These are phyloP conservation scores for Leucophora obtusa DNA, from an alignment of 2,888 invertebrate species.

Conservation along the genomic window DNA sequence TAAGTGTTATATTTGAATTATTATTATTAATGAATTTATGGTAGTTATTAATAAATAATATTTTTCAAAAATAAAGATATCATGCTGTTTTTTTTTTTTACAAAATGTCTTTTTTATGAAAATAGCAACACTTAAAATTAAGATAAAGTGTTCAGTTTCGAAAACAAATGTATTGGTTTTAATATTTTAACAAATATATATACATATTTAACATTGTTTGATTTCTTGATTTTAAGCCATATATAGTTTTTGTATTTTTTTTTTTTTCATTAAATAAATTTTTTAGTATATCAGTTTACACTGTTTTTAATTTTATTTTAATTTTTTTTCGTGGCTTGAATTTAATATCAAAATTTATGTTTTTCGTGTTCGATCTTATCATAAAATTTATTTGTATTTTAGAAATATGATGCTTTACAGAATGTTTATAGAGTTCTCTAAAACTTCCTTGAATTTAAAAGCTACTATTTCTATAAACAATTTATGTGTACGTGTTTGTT, in stretches of 20 bases:
- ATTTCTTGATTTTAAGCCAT: too few relatives aligned
- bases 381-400: conserved; percentile 21
- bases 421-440: too few relatives aligned
- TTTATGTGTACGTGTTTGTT: too few relatives aligned
- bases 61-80: conserved; percentile 12
- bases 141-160: not conserved
- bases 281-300: not conserved
- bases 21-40: conserved; percentile 3
- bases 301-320: not conserved
- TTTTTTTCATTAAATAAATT: not conserved
- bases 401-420: conserved; percentile 23
- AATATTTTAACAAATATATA: not conserved
- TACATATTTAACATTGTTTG: too few relatives aligned
- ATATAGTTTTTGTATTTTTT: too few relatives aligned
- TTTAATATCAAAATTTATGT: conserved; percentile 1
- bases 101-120: conserved; percentile 10
- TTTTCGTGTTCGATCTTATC: conserved; percentile 7
- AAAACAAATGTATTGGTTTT: not conserved
- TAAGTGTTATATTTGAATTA: not conserved
- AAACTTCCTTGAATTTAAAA: too few relatives aligned
- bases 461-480: too few relatives aligned
- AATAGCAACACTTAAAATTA: not conserved
- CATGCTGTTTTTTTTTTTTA: conserved; percentile 16
- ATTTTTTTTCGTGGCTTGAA: not conserved
- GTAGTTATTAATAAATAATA: conserved; percentile 23